These are phyloP conservation scores for Cinclus mexicanus DNA, from an alignment of 2,113 vertebrate genomes.

Conservation along the genomic window DNA sequence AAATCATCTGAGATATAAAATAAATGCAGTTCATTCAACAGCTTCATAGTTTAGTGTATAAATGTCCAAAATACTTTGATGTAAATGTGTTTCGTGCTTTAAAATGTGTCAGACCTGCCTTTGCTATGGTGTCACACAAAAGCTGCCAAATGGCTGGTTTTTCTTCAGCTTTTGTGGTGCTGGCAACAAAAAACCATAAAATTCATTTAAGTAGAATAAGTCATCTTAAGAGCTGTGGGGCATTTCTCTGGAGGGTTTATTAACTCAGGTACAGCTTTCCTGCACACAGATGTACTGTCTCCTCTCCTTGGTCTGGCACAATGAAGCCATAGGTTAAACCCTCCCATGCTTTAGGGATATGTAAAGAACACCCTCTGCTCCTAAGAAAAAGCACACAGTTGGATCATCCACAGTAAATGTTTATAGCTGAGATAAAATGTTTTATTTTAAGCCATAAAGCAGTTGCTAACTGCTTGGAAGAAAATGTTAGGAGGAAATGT, in stretches of 20 bases:
- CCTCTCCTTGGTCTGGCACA: neutral
- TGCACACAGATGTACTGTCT: neutral
- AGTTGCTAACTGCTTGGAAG: neutral
- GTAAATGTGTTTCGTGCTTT: neutral
- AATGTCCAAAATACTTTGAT: neutral
- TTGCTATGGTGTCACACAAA: neutral
- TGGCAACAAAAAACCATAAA: neutral
- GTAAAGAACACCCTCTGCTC: neutral
- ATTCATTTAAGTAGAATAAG: constrained; percentile 9
- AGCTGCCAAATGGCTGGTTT: neutral
- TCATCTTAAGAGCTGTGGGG: neutral
- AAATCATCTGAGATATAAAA: neutral
- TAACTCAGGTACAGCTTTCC: constrained; percentile 7
- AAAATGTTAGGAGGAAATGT: neutral
- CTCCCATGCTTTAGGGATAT: neutral
- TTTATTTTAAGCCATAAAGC: constrained; percentile 17
- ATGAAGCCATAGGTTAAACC: constrained; percentile 20
- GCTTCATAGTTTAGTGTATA: neutral
- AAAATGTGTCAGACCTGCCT: neutral
- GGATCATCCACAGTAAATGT: neutral
- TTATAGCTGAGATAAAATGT: constrained; percentile 13
- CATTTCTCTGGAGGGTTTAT: neutral
- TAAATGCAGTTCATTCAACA: neutral
- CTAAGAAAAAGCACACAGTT: neutral
- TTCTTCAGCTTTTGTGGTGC: neutral